Evolutionary conservation across 2,797 vertebrate species (phyloP).

Genomic region (Chaenodraco wilsoni): DNA sequence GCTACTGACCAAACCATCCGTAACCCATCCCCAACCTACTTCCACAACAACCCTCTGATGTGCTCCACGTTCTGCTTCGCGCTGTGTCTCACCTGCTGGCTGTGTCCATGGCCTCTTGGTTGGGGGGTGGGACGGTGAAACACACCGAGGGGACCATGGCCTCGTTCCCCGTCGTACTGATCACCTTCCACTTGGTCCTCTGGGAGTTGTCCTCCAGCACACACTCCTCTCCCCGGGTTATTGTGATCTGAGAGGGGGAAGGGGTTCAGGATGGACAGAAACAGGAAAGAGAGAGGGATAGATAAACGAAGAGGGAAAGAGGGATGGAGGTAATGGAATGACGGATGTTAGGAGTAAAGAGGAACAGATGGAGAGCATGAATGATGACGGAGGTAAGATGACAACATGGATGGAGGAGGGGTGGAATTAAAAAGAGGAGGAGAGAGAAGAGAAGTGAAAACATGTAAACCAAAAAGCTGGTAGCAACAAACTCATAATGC

Average conservation of each 20-base stretch:
- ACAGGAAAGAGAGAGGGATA: not conserved
- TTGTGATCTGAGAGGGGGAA: constrained; percentile 89
- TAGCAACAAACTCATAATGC: constrained; percentile 43
- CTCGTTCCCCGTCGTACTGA: constrained; percentile 97
- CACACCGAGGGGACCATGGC: constrained; percentile 99
- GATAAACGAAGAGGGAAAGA: not conserved
- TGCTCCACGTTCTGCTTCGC: not conserved
- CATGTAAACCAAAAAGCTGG: constrained; percentile 54
- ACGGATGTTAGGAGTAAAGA: not conserved
- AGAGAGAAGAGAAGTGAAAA: constrained; percentile 43
- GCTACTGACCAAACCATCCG: not conserved
- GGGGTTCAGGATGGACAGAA: not conserved
- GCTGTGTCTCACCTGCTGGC: constrained; percentile 87
- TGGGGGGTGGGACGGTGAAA: constrained; percentile 93
- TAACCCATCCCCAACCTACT: not conserved
- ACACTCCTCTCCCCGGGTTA: constrained; percentile 94
- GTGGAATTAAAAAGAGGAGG: constrained; percentile 3
- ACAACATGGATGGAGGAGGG: constrained; percentile 8
- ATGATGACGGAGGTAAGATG: not conserved
- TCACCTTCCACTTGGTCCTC: constrained; percentile 98
- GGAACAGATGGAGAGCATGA: not conserved
- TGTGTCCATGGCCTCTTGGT: constrained; percentile 92
- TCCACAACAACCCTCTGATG: too few species aligned
- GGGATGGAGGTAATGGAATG: not conserved
- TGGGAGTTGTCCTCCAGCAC: constrained; percentile 97